These are phyloP conservation scores for Artemia franciscana DNA, from an alignment of 1,140 invertebrate species.

Conservation along the genomic window DNA sequence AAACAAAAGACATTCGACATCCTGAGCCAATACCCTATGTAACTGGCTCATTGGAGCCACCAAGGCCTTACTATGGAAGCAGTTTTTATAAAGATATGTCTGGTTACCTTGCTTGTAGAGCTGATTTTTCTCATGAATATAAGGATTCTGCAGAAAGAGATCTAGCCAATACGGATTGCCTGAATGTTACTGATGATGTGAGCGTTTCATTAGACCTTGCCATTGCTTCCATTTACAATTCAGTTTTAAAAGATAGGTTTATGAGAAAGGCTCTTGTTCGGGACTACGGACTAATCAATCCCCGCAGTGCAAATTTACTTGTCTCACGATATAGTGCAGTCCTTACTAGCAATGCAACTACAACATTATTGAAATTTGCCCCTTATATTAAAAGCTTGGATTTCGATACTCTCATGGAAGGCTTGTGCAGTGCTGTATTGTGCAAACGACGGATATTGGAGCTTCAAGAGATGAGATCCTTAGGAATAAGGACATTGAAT, in stretches of 20 bases:
- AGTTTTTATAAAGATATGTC: slow-evolving; percentile 30
- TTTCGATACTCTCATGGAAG: slow-evolving; percentile 52
- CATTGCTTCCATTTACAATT: slow-evolving; percentile 40
- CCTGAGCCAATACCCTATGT: neutral
- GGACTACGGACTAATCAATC: slow-evolving; percentile 50
- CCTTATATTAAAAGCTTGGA: slow-evolving; percentile 43
- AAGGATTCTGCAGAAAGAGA: slow-evolving; percentile 55
- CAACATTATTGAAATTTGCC: slow-evolving; percentile 40
- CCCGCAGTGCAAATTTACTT: slow-evolving; percentile 33
- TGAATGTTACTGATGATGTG: slow-evolving; percentile 25
- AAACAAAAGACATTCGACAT: neutral
- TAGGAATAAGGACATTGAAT: slow-evolving; percentile 39
- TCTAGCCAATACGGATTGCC: slow-evolving; percentile 33
- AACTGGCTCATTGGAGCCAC: slow-evolving; percentile 30
- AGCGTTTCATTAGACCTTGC: slow-evolving; percentile 35
- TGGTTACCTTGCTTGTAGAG: slow-evolving; percentile 58
- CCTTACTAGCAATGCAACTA: slow-evolving; percentile 28
- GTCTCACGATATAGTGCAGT: slow-evolving; percentile 37
- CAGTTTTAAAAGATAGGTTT: slow-evolving; percentile 39
- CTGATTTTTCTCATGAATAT: slow-evolving; percentile 65
- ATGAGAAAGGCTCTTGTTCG: slow-evolving; percentile 43
- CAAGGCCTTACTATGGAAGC: slow-evolving; percentile 34
- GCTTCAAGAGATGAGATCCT: slow-evolving; percentile 37
- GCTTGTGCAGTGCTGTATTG: slow-evolving; percentile 39
- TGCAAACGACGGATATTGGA: slow-evolving; percentile 33